Base-by-base conservation (phyloP, 2,888 invertebrate genomes). In the Tinea pellionella region DNA sequence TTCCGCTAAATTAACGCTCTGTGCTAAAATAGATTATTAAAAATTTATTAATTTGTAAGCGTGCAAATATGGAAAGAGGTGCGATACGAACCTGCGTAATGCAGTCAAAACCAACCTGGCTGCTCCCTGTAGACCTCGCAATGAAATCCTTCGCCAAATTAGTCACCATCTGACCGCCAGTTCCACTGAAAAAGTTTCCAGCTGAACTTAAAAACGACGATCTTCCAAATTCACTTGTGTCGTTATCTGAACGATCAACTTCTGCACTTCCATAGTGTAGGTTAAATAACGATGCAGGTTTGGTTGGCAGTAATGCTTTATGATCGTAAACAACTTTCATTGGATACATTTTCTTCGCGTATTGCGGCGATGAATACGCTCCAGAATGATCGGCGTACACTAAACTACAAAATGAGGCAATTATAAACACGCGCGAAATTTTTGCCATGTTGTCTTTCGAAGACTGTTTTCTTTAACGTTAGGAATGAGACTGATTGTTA, bases 101-200 rank as follows among this genome's bases (percentile, higher is more conserved):
- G 81, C 86, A 86, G 83, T 86, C 86, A 77, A 83, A 81, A 83
- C 84, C 84, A 82, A 88, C 93, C 90, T 93, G 93, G 74, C 92
- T 93, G 72, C 89, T 91, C 63, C 91, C 90, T 7, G 91, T 89
- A 0, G 93, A 92, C 68, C 92, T 89, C 63, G 90, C 90, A 24
- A 93, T 85, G 67, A 93, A 85, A 70, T 93, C 92, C 71, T 89
- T 91, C 1, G 93, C 92, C 63, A 91, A 76, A 61, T 88, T 88
- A 1, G 88, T 81, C 69, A 91, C 73, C 66, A 90, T 81, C 63
- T 90, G 89, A 0, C 88, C 86, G 9, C 88, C 87, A 0, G 85
- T 74, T 4, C 82, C 79, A 62, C 77, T 81, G 2, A 88, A 68
- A 62, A 88, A 83, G 61, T 70, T 81, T 1, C 87, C 79, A 47